phyloP scores from a whole-genome alignment of 2,797 vertebrate genomes.

The Dromococcyx pavoninus region DNA sequence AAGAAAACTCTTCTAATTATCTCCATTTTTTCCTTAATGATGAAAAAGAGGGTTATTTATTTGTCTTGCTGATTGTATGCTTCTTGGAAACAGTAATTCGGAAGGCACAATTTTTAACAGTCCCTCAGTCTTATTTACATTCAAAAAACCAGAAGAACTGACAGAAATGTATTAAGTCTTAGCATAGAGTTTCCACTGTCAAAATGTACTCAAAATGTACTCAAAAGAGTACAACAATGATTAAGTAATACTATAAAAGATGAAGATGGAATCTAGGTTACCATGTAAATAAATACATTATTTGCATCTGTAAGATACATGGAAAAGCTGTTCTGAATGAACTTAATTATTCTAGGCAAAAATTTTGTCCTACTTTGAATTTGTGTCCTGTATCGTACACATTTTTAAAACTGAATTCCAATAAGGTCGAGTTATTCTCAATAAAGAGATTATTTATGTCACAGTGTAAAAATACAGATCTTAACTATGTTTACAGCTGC shows the following conservation, averaged over 20 bases:
- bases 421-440: not conserved
- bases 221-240: not conserved
- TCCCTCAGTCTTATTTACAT: not conserved
- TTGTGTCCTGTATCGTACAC: not conserved
- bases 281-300: not conserved
- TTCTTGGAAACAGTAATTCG: not conserved
- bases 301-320: not conserved
- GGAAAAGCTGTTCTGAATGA: not conserved
- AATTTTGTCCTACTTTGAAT: not conserved
- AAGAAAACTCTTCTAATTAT: too few species aligned
- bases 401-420: not conserved
- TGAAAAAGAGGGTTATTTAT: not conserved
- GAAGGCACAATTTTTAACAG: not conserved
- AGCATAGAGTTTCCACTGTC: not conserved
- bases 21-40: not conserved
- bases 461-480: not conserved
- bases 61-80: not conserved
- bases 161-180: not conserved
- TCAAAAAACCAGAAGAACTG: not conserved
- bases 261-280: not conserved
- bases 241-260: not conserved
- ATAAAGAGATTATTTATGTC: not conserved
- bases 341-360: not conserved
- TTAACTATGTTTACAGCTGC: not conserved
- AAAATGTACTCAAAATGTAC: too few species aligned